Conservation (phyloP, 2,797 vertebrate species). For the Xyrichtys novacula region DNA sequence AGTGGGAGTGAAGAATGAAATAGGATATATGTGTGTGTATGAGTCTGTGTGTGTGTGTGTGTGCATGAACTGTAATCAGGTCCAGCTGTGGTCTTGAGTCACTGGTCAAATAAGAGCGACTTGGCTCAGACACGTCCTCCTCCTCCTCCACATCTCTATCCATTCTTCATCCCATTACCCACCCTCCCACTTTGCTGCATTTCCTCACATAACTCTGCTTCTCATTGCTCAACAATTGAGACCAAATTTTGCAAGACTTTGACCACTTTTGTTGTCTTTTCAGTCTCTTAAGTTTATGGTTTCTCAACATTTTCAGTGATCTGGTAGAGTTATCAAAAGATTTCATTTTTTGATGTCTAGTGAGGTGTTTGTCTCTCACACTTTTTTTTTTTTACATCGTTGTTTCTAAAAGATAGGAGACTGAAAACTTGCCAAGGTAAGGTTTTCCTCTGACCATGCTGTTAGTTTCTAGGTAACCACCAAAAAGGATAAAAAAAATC, state of each 20-base stretch:
- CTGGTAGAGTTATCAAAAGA: slow-evolving; percentile 27
- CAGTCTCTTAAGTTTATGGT: slow-evolving; percentile 36
- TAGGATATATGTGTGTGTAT: slow-evolving; percentile 54
- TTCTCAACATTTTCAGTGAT: slow-evolving; percentile 31
- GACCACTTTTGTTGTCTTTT: slow-evolving; percentile 38
- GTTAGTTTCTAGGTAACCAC: background rate
- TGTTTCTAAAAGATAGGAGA: slow-evolving; percentile 25
- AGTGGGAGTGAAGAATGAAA: slow-evolving; percentile 59
- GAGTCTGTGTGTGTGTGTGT: slow-evolving; percentile 12
- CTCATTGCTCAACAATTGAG: slow-evolving; percentile 25
- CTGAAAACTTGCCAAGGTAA: background rate
- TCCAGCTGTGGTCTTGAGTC: slow-evolving; percentile 86
- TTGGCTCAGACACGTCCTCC: slow-evolving; percentile 70
- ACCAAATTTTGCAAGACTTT: slow-evolving; percentile 39
- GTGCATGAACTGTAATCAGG: slow-evolving; percentile 72
- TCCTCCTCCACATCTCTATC: slow-evolving; percentile 74
- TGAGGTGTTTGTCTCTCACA: slow-evolving; percentile 51
- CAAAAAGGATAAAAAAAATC: background rate
- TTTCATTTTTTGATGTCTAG: slow-evolving; percentile 46
- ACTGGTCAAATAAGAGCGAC: slow-evolving; percentile 78
- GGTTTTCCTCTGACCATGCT: background rate
- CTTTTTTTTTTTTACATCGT: slow-evolving; percentile 1
- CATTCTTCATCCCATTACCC: slow-evolving; percentile 79
- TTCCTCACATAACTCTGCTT: slow-evolving; percentile 48
- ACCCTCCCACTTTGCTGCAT: slow-evolving; percentile 38